These are phyloP conservation scores for Oikopleura vanhoeffeni DNA, from an alignment of 23 tunicate genomes.

Conservation along the genomic window DNA sequence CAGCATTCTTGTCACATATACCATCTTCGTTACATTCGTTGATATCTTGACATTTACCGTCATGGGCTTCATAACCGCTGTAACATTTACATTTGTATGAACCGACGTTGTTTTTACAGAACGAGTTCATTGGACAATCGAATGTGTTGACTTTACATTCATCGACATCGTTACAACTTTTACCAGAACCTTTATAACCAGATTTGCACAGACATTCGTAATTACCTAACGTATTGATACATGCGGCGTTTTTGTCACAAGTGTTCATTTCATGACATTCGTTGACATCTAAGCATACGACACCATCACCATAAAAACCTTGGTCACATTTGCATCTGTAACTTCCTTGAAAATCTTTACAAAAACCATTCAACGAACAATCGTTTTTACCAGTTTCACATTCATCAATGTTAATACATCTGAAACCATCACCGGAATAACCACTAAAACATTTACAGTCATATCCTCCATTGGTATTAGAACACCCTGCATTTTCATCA, in stretches of 20 bases:
- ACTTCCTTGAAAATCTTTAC: not conserved
- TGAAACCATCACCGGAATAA: not conserved
- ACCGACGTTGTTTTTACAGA: not conserved
- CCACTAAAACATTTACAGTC: not conserved
- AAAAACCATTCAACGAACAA: not conserved
- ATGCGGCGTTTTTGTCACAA: slow-evolving; percentile 22
- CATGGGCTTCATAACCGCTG: not conserved
- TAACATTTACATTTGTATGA: not conserved
- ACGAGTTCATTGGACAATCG: not conserved
- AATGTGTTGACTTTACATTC: not conserved
- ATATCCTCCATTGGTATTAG: not conserved
- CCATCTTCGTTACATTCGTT: not conserved
- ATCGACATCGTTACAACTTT: slow-evolving; percentile 20
- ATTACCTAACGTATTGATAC: slow-evolving; percentile 23
- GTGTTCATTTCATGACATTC: slow-evolving; percentile 14
- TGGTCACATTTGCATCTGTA: not conserved
- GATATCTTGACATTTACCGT: not conserved
- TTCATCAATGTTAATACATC: not conserved
- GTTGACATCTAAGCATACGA: not conserved
- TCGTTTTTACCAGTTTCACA: not conserved
- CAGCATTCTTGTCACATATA: slow-evolving; percentile 17
- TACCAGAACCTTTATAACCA: slow-evolving; percentile 18
- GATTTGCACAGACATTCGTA: slow-evolving; percentile 22
- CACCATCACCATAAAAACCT: not conserved
- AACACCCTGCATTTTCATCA: not conserved